Conservation (phyloP, 1,140 invertebrate genomes). For the Papilio helenus region DNA sequence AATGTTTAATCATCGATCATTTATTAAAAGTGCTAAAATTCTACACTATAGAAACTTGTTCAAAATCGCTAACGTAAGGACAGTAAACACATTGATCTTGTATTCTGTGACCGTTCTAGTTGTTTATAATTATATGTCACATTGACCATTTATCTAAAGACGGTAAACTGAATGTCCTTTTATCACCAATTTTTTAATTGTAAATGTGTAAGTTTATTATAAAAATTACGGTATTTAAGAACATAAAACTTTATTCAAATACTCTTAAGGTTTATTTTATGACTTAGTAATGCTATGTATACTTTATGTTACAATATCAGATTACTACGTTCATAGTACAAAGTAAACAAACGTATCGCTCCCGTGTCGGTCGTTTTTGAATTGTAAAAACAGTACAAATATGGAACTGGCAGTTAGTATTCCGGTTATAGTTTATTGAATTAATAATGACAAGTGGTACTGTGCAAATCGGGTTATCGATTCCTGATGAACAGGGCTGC, state of each 20-base stretch:
- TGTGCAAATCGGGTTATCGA: slow-evolving; percentile 79
- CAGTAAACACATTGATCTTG: background rate
- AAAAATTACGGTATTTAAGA: background rate
- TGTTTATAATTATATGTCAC: slow-evolving; percentile 5
- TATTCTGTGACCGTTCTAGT: slow-evolving; percentile 10
- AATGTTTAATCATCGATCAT: slow-evolving; percentile 37
- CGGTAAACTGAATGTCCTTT: background rate
- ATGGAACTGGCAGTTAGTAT: slow-evolving; percentile 48
- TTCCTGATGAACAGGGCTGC: slow-evolving; percentile 53
- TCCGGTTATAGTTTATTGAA: slow-evolving; percentile 50
- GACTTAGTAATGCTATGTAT: background rate
- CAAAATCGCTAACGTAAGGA: background rate
- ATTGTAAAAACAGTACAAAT: slow-evolving; percentile 40
- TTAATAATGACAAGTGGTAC: slow-evolving; percentile 62
- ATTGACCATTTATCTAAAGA: slow-evolving; percentile 3
- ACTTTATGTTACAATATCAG: slow-evolving; percentile 34
- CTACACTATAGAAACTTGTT: background rate
- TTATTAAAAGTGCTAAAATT: background rate
- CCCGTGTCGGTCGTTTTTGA: slow-evolving; percentile 32
- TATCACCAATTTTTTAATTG: background rate
- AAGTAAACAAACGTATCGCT: slow-evolving; percentile 28
- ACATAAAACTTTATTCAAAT: background rate
- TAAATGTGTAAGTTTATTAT: slow-evolving; percentile 4
- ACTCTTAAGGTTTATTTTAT: background rate
- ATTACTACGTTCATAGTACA: slow-evolving; percentile 11